Conservation (phyloP, 2,797 vertebrate genomes). For the Coregonus ussuriensis region DNA sequence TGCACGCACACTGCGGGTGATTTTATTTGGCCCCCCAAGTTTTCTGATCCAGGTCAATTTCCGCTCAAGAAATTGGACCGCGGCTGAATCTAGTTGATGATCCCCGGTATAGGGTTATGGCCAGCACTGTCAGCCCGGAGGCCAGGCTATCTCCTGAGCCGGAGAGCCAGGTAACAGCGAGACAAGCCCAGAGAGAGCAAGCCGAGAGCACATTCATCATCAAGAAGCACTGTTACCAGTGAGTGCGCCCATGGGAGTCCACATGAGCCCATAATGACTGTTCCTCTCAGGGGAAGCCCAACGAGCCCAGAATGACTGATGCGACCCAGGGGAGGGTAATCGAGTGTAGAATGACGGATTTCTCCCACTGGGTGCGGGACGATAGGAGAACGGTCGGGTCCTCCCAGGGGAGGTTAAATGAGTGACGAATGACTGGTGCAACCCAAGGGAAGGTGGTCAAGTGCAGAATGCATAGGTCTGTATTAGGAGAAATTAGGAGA, state of each 20-base stretch:
- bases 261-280: slow-evolving; percentile 58
- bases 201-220: slow-evolving; percentile 67
- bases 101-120: background rate
- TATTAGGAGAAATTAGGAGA: background rate
- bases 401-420: slow-evolving; percentile 40
- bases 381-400: slow-evolving; percentile 34
- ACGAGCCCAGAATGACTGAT: slow-evolving; percentile 63
- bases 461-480: slow-evolving; percentile 3
- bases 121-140: background rate
- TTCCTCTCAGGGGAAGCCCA: slow-evolving; percentile 59
- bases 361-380: slow-evolving; percentile 27
- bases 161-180: slow-evolving; percentile 19
- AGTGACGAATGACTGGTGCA: slow-evolving; percentile 44
- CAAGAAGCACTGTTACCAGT: slow-evolving; percentile 55
- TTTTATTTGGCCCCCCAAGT: no score
- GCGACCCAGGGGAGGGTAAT: slow-evolving; percentile 67
- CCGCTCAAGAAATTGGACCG: background rate
- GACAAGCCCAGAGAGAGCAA: slow-evolving; percentile 43
- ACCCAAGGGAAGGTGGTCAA: slow-evolving; percentile 12
- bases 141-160: background rate
- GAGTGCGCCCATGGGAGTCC: slow-evolving; percentile 52
- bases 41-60: no score
- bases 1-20: no score
- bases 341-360: slow-evolving; percentile 68
- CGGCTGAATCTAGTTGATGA: background rate